A percentile compares a stretch with the other conserved stretches of the same genome.
Conservation (phyloP, 2,113 vertebrate genomes). For the human region DNA sequence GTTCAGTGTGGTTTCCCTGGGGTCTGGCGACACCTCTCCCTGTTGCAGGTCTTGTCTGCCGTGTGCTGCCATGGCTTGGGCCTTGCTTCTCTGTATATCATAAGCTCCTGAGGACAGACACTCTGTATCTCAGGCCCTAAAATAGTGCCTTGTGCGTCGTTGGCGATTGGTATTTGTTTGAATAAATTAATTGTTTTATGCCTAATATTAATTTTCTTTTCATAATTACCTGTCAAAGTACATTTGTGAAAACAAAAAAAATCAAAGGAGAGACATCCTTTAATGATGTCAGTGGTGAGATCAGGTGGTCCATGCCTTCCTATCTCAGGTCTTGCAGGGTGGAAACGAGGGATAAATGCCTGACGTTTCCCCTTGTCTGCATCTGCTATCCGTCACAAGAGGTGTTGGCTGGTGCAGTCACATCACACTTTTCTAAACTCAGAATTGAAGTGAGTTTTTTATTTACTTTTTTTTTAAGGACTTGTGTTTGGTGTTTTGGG, state of each 20-base stretch:
- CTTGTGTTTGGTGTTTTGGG: constrained; percentile 10
- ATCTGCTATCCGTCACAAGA: background rate
- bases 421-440: background rate
- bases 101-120: too few species aligned
- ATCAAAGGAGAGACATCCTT: background rate
- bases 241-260: background rate
- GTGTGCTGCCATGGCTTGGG: fast-evolving
- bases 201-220: background rate
- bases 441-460: background rate
- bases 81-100: background rate
- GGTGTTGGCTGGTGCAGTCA: background rate
- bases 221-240: background rate
- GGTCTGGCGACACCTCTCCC: fast-evolving
- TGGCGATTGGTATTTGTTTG: background rate
- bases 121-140: background rate
- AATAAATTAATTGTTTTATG: background rate
- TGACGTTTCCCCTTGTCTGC: background rate
- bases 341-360: background rate
- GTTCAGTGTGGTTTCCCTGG: too few species aligned
- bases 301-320: background rate
- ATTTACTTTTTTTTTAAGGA: constrained; percentile 35
- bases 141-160: too few species aligned
- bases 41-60: fast-evolving
- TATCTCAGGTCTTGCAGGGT: background rate
- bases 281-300: background rate